Percentiles rank a stretch among this genome's conserved stretches.
phyloP scores from a whole-genome alignment of 2,888 invertebrate genomes.

The Drosophila mulleri region DNA sequence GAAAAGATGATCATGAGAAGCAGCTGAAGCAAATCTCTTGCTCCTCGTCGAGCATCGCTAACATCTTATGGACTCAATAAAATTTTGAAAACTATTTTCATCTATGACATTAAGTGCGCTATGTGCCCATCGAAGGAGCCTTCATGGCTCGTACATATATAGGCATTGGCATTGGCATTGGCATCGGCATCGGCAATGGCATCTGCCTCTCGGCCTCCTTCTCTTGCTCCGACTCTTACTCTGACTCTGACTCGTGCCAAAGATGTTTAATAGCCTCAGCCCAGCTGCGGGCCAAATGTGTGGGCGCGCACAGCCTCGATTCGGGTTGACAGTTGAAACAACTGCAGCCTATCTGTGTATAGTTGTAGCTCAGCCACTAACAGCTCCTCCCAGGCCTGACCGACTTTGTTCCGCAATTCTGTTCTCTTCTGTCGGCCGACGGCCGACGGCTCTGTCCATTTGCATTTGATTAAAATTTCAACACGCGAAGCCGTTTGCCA shows the following conservation, averaged over 20 bases:
- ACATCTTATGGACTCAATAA: constrained; percentile 59
- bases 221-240: not conserved
- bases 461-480: constrained; percentile 78
- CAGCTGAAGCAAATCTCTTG: constrained; percentile 36
- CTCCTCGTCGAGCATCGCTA: not conserved
- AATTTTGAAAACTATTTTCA: constrained; percentile 58
- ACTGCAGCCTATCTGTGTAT: constrained; percentile 26
- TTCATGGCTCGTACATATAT: constrained; percentile 20
- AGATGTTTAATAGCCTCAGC: constrained; percentile 72
- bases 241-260: constrained; percentile 68
- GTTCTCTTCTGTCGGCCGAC: not conserved
- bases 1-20: constrained; percentile 53
- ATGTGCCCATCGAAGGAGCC: constrained; percentile 23
- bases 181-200: constrained; percentile 14
- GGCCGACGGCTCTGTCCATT: constrained; percentile 39
- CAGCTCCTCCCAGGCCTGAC: constrained; percentile 65
- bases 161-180: constrained; percentile 2
- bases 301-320: constrained; percentile 69
- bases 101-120: constrained; percentile 36
- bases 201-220: not conserved
- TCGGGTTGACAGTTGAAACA: constrained; percentile 74
- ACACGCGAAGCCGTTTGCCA: constrained; percentile 45
- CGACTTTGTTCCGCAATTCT: constrained; percentile 48
- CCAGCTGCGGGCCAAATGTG: constrained; percentile 57
- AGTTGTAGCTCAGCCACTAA: constrained; percentile 8